These are phyloP conservation scores for Gadus chalcogrammus DNA, from an alignment of 2,113 vertebrate genomes.

Conservation along the genomic window DNA sequence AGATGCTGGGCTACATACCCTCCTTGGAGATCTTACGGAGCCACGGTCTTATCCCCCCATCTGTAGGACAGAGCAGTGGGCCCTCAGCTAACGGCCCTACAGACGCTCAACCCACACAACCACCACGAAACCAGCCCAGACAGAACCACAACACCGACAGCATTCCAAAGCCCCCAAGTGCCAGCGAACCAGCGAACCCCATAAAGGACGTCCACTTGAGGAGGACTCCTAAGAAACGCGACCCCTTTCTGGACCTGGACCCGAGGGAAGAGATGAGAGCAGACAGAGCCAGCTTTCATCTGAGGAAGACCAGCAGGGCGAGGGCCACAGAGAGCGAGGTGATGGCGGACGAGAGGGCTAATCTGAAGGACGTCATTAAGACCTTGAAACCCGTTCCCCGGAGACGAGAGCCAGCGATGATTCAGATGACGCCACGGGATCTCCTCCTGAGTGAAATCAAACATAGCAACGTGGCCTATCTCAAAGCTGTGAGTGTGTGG, in stretches of 20 bases:
- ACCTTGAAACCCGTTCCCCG: conserved; percentile 88
- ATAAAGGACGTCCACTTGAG: conserved; percentile 67
- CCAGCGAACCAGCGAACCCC: conserved; percentile 34
- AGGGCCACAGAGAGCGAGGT: conserved; percentile 43
- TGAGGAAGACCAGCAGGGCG: conserved; percentile 63
- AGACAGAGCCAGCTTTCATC: conserved; percentile 67
- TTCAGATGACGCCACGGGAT: conserved; percentile 86
- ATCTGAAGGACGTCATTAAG: conserved; percentile 87
- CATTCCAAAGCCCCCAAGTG: conserved; percentile 32
- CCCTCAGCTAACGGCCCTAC: background rate
- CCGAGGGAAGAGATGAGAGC: conserved; percentile 68
- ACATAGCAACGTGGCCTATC: conserved; percentile 90
- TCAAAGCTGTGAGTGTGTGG: conserved; percentile 75
- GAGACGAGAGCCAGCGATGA: conserved; percentile 81
- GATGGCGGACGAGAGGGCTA: conserved; percentile 75
- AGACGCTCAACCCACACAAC: conserved; percentile 30
- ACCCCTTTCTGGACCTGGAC: conserved; percentile 67
- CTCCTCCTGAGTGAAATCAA: conserved; percentile 87
- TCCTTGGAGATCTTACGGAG: conserved; percentile 54
- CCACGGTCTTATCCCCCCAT: conserved; percentile 54
- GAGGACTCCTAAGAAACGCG: conserved; percentile 70
- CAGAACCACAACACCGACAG: conserved; percentile 17
- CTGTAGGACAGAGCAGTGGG: conserved; percentile 4
- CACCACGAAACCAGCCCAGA: conserved; percentile 41
- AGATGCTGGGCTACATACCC: conserved; percentile 77